phyloP scores from a whole-genome alignment of 2,888 invertebrate genomes.

The Tiliacea aurago region DNA sequence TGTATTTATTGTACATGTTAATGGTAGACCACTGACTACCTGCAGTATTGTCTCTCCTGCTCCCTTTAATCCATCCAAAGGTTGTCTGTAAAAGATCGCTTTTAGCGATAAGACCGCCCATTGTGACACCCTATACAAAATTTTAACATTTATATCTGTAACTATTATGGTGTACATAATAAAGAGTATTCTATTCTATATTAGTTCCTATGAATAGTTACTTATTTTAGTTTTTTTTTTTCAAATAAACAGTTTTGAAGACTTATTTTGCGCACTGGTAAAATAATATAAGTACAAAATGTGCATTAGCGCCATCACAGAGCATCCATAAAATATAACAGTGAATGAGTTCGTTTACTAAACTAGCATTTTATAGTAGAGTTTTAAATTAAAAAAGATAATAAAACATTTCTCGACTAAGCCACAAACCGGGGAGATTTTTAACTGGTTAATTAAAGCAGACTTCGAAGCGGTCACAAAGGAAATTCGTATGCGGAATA shows the following conservation, averaged over 20 bases:
- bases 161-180: no score
- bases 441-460: conserved; percentile 41
- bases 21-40: no score
- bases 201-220: background rate
- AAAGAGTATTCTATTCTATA: no score
- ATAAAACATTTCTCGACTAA: conserved; percentile 2
- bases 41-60: no score
- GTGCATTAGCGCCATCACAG: background rate
- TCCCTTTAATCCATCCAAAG: no score
- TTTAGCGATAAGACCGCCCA: no score
- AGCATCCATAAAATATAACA: background rate
- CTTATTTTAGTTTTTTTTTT: background rate
- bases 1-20: no score
- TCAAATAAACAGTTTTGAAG: background rate
- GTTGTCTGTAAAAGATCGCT: no score
- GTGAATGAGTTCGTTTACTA: background rate
- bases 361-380: background rate
- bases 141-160: no score
- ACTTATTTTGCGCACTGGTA: background rate
- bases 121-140: no score
- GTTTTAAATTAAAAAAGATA: conserved; percentile 7
- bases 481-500: conserved; percentile 55
- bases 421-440: conserved; percentile 17
- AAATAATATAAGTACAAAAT: background rate
- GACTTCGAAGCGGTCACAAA: conserved; percentile 34